Evolutionary conservation across 2,888 invertebrate species (phyloP).

Genomic region (Hypomecis atomaria): DNA sequence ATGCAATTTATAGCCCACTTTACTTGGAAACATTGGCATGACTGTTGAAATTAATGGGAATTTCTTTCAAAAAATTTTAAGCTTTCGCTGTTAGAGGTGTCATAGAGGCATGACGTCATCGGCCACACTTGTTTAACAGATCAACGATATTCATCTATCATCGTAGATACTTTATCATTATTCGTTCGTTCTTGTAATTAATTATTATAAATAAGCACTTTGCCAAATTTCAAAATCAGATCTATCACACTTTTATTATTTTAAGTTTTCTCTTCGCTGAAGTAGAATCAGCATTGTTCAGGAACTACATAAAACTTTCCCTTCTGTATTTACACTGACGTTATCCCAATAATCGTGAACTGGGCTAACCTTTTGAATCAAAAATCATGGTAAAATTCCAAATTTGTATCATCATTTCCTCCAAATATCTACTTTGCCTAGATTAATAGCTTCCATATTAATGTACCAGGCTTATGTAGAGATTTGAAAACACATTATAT

Average conservation of each 20-base stretch:
- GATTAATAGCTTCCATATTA: too few species aligned
- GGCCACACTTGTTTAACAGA: conserved; percentile 47
- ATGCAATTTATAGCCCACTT: conserved; percentile 79
- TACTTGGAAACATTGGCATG: conserved; percentile 40
- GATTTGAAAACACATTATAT: too few species aligned
- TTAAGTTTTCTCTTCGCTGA: neutral
- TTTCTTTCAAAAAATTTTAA: conserved; percentile 28
- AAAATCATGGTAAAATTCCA: too few species aligned
- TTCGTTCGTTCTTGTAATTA: conserved; percentile 1
- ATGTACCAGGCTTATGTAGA: too few species aligned
- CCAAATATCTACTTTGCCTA: too few species aligned
- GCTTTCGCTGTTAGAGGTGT: conserved; percentile 72
- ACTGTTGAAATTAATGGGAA: conserved; percentile 26
- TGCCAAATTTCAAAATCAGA: neutral
- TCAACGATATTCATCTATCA: conserved; percentile 45
- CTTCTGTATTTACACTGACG: neutral
- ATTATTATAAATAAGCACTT: conserved; percentile 25
- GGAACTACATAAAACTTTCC: neutral
- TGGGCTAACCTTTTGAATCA: too few species aligned
- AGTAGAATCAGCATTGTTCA: neutral
- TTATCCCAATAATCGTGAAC: too few species aligned
- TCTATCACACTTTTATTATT: conserved; percentile 6
- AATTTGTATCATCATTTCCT: too few species aligned
- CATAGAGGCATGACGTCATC: conserved; percentile 62
- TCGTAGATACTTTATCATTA: conserved; percentile 38